Percentiles rank a stretch among this genome's conserved stretches.
Conservation (phyloP, 2,888 invertebrate species). For the Syrphus vitripennis region DNA sequence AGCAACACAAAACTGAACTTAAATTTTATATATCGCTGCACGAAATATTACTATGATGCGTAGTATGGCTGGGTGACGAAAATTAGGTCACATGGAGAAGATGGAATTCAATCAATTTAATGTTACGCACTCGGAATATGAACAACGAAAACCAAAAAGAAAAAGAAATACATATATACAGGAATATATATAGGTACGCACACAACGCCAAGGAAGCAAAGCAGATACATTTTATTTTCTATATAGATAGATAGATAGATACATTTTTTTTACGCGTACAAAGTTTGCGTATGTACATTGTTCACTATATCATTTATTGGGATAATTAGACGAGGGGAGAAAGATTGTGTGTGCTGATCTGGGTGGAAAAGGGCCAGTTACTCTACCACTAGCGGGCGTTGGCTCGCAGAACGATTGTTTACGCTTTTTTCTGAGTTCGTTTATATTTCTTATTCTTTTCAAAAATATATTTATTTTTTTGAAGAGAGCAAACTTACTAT, state of each 20-base stretch:
- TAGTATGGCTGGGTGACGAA: slow-evolving; percentile 54
- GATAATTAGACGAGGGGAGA: slow-evolving; percentile 13
- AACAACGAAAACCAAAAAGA: background rate
- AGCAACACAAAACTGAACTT: background rate
- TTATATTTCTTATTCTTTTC: background rate
- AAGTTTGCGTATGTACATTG: slow-evolving; percentile 23
- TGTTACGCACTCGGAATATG: slow-evolving; percentile 66
- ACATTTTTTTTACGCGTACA: slow-evolving; percentile 4
- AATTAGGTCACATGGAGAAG: slow-evolving; percentile 59
- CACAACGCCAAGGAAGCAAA: background rate
- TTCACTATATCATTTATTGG: slow-evolving; percentile 16
- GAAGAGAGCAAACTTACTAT: background rate
- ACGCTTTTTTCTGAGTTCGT: slow-evolving; percentile 22
- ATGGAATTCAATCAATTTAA: slow-evolving; percentile 71
- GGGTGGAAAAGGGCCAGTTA: slow-evolving; percentile 34
- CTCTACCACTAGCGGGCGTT: slow-evolving; percentile 45
- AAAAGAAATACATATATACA: background rate
- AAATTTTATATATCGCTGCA: slow-evolving; percentile 1
- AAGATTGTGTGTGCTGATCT: slow-evolving; percentile 12
- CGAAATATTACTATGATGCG: slow-evolving; percentile 1
- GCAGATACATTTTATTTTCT: slow-evolving; percentile 17
- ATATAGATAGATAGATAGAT: background rate
- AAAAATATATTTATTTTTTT: background rate
- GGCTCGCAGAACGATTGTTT: slow-evolving; percentile 58
- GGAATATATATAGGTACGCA: background rate